Evolutionary conservation across 2,797 vertebrate genomes (phyloP).

Genomic region (Takifugu ocellatus): DNA sequence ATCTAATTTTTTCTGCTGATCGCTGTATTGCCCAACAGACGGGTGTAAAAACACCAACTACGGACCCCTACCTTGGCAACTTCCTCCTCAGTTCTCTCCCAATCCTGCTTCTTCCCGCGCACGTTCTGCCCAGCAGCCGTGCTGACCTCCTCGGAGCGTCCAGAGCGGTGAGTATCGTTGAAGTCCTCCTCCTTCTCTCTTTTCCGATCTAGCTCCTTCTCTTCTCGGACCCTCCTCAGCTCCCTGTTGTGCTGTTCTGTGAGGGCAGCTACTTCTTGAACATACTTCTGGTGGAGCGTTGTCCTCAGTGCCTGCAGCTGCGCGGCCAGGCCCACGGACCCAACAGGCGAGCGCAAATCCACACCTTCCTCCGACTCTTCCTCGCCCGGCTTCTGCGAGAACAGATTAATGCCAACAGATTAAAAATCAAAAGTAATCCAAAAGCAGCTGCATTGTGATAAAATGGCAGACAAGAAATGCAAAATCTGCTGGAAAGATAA

Average conservation of each 20-base stretch:
- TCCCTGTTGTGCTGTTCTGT: conserved; percentile 73
- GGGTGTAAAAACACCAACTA: not conserved
- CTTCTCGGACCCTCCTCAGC: conserved; percentile 50
- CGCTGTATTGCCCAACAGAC: not conserved
- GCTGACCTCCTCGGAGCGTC: conserved; percentile 50
- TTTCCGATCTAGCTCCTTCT: conserved; percentile 32
- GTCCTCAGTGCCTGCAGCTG: conserved; percentile 73
- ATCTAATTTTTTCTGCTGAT: not conserved
- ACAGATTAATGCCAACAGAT: conserved; percentile 1
- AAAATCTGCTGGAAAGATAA: conserved; percentile 14
- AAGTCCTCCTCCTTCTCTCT: conserved; percentile 33
- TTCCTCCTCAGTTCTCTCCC: conserved; percentile 87
- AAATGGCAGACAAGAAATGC: conserved; percentile 1
- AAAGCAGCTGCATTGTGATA: not conserved
- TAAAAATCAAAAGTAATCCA: not conserved
- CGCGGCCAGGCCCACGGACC: conserved; percentile 55
- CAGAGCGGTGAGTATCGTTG: conserved; percentile 23
- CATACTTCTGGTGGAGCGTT: conserved; percentile 66
- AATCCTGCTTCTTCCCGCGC: conserved; percentile 75
- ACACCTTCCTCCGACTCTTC: conserved; percentile 49
- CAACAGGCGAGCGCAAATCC: conserved; percentile 20
- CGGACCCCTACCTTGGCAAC: conserved; percentile 84
- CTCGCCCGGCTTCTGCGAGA: conserved; percentile 40
- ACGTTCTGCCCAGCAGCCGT: conserved; percentile 39
- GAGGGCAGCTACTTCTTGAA: conserved; percentile 68